Base-by-base conservation (phyloP, 2,888 invertebrate species). In the Parnassius glacialis region DNA sequence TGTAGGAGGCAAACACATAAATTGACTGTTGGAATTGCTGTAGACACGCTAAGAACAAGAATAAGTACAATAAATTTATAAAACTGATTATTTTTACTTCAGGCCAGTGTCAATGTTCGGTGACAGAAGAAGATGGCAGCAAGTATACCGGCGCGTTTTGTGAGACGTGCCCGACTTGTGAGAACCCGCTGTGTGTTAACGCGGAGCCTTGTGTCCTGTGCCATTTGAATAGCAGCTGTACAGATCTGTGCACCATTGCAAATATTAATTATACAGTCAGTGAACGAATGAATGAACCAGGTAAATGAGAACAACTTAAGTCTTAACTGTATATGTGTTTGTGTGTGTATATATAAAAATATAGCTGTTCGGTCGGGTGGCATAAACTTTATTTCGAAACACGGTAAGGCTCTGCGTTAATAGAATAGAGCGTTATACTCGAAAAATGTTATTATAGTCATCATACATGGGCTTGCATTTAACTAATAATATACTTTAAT, bases 101-200 rank as follows among this genome's bases (percentile, higher is more conserved):
- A 92, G 92, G 91, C 34, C 76, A 76, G 25, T 92, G 92, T 61
- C 70, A 86, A 61, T 92, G 92, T 67, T 73, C 73, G 3, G 66
- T 69, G 1, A 73, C 75, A 0, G 76, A 78, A 10, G 74, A 74
- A 34, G 73, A 71, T 10, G 82, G 76, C 5, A 71, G 74, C 1
- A 76, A 75, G 43, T 93, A 90, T 68, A 75, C 84, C 0, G 93
- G 93, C 25, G 76, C 72, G 54, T 93, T 84, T 74, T 93, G 93
- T 62, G 93, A 93, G 75, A 85, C 85, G 9, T 92, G 92, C 66
- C 81, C 89, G 1, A 84, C 83, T 0, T 93, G 92, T 64, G 83
- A 79, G 62, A 92, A 92, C 68, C 88, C 91, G 1, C 78, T 92
- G 59, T 93, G 93, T 69, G 82, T 80, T 3, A 81, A 80, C 64